phyloP scores from a whole-genome alignment of 2,888 invertebrate genomes.

The Clepsis dumicolana region DNA sequence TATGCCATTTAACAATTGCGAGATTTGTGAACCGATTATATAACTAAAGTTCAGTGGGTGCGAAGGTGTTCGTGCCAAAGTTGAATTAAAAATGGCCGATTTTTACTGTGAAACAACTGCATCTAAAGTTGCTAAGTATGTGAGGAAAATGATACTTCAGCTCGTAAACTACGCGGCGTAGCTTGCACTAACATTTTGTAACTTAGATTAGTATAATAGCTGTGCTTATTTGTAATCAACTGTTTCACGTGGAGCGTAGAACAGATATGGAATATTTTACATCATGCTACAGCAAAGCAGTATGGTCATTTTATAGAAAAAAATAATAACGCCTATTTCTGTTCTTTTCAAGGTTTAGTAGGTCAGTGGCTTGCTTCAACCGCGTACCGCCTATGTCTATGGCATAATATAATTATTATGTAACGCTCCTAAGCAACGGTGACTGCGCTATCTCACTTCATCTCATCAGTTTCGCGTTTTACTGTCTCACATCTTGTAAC shows the following conservation, averaged over 20 bases:
- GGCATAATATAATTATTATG: slow-evolving; percentile 43
- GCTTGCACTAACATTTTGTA: not conserved
- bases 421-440: slow-evolving; percentile 29
- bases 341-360: slow-evolving; percentile 42
- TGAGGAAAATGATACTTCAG: not conserved
- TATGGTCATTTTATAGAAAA: slow-evolving; percentile 9
- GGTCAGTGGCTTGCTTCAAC: slow-evolving; percentile 42
- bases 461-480: slow-evolving; percentile 24
- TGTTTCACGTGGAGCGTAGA: not conserved
- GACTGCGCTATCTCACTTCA: slow-evolving; percentile 31
- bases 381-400: slow-evolving; percentile 43
- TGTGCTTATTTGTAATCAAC: slow-evolving; percentile 2
- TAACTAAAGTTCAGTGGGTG: slow-evolving; percentile 22
- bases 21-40: slow-evolving; percentile 12
- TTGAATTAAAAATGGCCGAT: not conserved
- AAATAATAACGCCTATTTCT: slow-evolving; percentile 26
- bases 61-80: slow-evolving; percentile 13
- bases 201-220: not conserved
- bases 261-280: not conserved
- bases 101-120: not conserved
- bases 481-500: slow-evolving; percentile 35
- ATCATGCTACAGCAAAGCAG: not conserved
- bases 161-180: not conserved
- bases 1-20: slow-evolving; percentile 19
- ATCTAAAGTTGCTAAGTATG: not conserved